Evolutionary conservation across 2,888 invertebrate species (phyloP).

Genomic region (Cinara cedri): DNA sequence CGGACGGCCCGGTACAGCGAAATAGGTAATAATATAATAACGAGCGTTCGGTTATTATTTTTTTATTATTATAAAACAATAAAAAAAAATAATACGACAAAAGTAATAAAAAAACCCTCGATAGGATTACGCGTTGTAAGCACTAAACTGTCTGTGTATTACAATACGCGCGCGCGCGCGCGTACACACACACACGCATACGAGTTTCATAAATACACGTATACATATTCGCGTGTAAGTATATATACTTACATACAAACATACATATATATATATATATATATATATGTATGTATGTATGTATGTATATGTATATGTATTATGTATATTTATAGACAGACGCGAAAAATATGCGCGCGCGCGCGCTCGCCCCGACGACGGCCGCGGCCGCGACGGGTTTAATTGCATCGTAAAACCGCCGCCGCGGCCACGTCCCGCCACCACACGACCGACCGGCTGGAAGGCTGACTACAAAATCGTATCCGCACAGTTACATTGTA

Average conservation of each 20-base stretch:
- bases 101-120: slow-evolving; percentile 18
- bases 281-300: not conserved
- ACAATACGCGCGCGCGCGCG: not conserved
- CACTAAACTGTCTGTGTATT: slow-evolving; percentile 21
- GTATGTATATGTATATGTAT: not conserved
- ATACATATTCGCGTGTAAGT: not conserved
- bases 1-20: too few relatives aligned
- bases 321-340: slow-evolving; percentile 42
- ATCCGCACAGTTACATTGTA: slow-evolving; percentile 46
- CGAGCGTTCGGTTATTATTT: not conserved
- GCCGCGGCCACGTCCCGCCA: slow-evolving; percentile 26
- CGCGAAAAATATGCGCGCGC: slow-evolving; percentile 45
- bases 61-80: slow-evolving; percentile 29
- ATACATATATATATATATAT: not conserved
- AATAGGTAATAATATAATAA: too few relatives aligned
- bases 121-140: slow-evolving; percentile 28
- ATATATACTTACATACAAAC: not conserved
- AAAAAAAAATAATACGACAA: slow-evolving; percentile 31
- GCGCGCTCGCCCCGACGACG: slow-evolving; percentile 40
- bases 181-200: not conserved
- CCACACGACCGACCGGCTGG: slow-evolving; percentile 32
- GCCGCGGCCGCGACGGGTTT: slow-evolving; percentile 46
- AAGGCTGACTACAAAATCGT: slow-evolving; percentile 51
- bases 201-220: not conserved
- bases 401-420: slow-evolving; percentile 54